Evolutionary conservation across 2,113 vertebrate genomes (phyloP).

Genomic region (Anas platyrhynchos): DNA sequence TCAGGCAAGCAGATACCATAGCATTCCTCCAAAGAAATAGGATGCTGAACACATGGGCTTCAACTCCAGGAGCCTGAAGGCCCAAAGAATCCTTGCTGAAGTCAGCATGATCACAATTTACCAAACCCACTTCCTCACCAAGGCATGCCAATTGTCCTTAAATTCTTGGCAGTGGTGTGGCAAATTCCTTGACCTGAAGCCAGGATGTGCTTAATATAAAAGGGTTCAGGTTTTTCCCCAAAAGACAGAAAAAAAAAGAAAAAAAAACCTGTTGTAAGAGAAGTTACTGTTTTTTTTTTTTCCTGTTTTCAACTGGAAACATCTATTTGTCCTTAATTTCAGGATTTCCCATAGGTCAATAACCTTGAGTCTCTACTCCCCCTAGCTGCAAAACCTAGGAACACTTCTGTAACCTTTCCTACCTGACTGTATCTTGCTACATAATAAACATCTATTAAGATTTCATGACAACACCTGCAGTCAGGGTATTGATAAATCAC

Average conservation of each 20-base stretch:
- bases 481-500: not conserved
- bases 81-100: not conserved
- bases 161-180: not conserved
- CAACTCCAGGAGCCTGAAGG: not conserved
- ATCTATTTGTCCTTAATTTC: not conserved
- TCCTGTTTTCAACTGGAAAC: not conserved
- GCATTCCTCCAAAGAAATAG: not conserved
- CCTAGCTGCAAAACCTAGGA: not conserved
- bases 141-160: not conserved
- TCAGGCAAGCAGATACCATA: not conserved
- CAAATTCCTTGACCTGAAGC: not conserved
- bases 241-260: not conserved
- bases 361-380: not conserved
- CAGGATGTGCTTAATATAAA: not conserved
- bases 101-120: not conserved
- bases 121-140: not conserved
- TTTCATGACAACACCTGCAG: not conserved
- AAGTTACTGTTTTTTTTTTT: not conserved
- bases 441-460: not conserved
- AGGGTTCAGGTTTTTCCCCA: not conserved
- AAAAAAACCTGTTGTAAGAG: not conserved
- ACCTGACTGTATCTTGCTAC: not conserved
- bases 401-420: not conserved
- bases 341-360: not conserved
- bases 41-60: not conserved